Percentiles rank a stretch among this genome's conserved stretches.
These are phyloP conservation scores for Drosophila neocordata DNA, from an alignment of 1,140 invertebrate species.

Conservation along the genomic window DNA sequence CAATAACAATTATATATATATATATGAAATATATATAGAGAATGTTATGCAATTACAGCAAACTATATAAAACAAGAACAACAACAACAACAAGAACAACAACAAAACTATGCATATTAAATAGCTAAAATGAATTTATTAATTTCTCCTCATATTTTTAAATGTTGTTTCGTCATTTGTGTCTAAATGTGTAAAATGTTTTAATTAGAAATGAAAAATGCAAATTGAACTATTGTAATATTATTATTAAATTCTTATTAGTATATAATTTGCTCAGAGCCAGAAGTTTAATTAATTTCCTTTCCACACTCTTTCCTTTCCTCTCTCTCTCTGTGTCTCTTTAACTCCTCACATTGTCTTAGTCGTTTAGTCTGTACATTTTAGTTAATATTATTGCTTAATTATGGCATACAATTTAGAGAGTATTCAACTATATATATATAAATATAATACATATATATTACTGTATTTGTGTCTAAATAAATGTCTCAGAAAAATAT, in stretches of 20 bases:
- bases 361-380: conserved; percentile 79
- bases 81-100: conserved; percentile 32
- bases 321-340: conserved; percentile 10
- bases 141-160: conserved; percentile 78
- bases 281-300: conserved; percentile 2
- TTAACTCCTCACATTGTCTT: conserved; percentile 66
- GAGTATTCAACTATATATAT: conserved; percentile 37
- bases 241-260: conserved; percentile 50
- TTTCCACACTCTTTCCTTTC: neutral
- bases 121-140: conserved; percentile 78
- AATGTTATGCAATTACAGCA: conserved; percentile 53
- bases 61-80: conserved; percentile 2
- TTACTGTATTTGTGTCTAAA: conserved; percentile 76
- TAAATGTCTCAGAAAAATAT: conserved; percentile 78
- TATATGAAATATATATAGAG: conserved; percentile 54
- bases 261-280: conserved; percentile 69
- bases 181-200: conserved; percentile 36
- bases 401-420: conserved; percentile 65
- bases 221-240: conserved; percentile 6
- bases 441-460: conserved; percentile 48
- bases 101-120: conserved; percentile 29
- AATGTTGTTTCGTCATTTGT: conserved; percentile 64
- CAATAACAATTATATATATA: conserved; percentile 31
- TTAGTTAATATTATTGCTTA: conserved; percentile 75
- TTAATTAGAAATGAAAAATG: neutral